These are phyloP conservation scores for Notolepis coatsorum DNA, from an alignment of 2,797 vertebrate species.

Conservation along the genomic window DNA sequence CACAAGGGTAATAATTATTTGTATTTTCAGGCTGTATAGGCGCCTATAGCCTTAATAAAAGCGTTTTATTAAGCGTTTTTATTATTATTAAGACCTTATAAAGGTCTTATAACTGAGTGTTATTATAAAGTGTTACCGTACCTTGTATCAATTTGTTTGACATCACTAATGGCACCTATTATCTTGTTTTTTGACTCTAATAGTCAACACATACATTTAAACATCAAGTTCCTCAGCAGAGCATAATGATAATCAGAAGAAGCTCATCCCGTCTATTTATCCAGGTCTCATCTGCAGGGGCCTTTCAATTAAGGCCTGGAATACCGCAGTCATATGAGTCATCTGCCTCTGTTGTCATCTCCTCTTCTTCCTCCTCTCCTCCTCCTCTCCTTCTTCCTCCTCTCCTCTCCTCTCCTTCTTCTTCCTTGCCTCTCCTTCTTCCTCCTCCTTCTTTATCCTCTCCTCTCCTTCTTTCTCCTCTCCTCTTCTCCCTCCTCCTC, in stretches of 20 bases:
- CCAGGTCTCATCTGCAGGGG: conserved; percentile 45
- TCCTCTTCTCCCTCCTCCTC: background rate
- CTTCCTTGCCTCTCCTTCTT: background rate
- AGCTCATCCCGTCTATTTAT: conserved; percentile 12
- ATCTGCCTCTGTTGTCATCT: conserved; percentile 39
- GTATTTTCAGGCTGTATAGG: no score
- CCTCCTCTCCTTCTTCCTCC: background rate
- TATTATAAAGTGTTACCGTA: no score
- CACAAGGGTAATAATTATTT: no score
- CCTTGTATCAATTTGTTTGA: no score
- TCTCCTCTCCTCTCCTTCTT: background rate
- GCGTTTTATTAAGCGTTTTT: no score
- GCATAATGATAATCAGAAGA: conserved; percentile 7
- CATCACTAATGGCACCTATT: background rate
- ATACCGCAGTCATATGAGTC: conserved; percentile 78
- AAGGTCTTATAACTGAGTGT: no score
- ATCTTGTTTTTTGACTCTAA: no score
- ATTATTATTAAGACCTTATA: no score
- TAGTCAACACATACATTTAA: background rate
- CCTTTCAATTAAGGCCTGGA: conserved; percentile 57
- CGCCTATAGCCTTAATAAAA: no score
- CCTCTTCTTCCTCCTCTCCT: background rate
- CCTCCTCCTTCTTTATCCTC: background rate
- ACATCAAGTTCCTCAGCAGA: background rate
- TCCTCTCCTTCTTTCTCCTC: background rate